Conservation (phyloP, 2,888 invertebrate genomes). For the Cheilosia grossa region DNA sequence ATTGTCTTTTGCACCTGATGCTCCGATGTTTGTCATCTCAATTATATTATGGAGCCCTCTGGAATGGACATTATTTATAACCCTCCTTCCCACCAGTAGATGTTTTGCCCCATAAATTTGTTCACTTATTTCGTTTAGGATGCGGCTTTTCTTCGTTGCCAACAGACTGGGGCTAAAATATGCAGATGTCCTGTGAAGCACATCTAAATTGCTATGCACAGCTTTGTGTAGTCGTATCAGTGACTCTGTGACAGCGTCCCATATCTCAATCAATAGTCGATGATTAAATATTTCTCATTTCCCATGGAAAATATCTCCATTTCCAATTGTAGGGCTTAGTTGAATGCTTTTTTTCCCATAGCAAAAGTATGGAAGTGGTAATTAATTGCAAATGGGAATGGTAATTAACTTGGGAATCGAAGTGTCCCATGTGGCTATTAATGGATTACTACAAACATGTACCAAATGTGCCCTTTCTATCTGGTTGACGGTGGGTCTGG, state of each 20-base stretch:
- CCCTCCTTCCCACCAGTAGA: not conserved
- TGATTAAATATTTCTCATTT: constrained; percentile 49
- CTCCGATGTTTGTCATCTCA: constrained; percentile 46
- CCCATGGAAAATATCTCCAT: not conserved
- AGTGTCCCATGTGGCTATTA: constrained; percentile 67
- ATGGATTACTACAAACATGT: constrained; percentile 47
- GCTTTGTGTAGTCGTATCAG: not conserved
- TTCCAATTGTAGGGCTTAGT: constrained; percentile 27
- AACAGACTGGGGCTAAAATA: not conserved
- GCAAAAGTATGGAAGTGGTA: constrained; percentile 63
- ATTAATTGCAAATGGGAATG: constrained; percentile 70
- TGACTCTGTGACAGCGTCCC: constrained; percentile 1
- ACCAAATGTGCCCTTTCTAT: constrained; percentile 51
- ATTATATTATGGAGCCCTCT: constrained; percentile 38
- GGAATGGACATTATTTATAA: constrained; percentile 38
- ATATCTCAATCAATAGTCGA: constrained; percentile 30
- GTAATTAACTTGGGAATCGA: constrained; percentile 69
- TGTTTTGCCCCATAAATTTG: constrained; percentile 35
- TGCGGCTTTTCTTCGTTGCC: constrained; percentile 15
- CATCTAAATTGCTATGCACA: not conserved
- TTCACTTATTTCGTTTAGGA: constrained; percentile 32
- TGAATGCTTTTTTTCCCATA: constrained; percentile 1
- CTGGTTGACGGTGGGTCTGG: no score
- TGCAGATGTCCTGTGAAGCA: constrained; percentile 2
- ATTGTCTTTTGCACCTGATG: constrained; percentile 65